Percentiles rank a stretch among this genome's conserved stretches.
Conservation (phyloP, 2,888 invertebrate genomes). For the Isotomurus palustris region DNA sequence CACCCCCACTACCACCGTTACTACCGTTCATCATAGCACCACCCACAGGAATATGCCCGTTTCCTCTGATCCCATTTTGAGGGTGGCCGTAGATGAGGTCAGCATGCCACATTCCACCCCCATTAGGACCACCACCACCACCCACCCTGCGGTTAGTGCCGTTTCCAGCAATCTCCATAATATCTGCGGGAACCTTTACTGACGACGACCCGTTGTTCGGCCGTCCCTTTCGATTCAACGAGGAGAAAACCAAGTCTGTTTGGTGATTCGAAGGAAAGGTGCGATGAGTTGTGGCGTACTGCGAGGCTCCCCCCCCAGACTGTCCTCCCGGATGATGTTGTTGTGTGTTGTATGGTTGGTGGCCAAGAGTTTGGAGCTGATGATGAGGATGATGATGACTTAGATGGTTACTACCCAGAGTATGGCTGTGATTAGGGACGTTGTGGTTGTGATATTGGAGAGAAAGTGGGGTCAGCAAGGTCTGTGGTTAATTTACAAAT, state of each 20-base stretch:
- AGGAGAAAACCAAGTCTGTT: conserved; percentile 44
- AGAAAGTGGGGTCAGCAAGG: conserved; percentile 46
- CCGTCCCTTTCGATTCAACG: conserved; percentile 38
- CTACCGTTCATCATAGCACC: neutral
- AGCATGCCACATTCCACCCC: conserved; percentile 35
- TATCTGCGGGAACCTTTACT: conserved; percentile 15
- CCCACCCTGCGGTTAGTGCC: conserved; percentile 17
- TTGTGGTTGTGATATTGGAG: conserved; percentile 45
- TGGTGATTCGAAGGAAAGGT: conserved; percentile 44
- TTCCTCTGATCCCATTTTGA: conserved; percentile 28
- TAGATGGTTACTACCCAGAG: conserved; percentile 29
- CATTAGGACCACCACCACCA: conserved; percentile 14
- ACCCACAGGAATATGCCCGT: conserved; percentile 19
- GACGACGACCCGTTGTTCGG: conserved; percentile 7
- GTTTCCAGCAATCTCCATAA: conserved; percentile 26
- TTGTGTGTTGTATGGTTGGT: conserved; percentile 37
- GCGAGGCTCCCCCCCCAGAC: conserved; percentile 13
- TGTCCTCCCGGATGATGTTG: conserved; percentile 15
- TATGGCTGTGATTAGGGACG: conserved; percentile 32
- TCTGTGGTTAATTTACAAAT: conserved; percentile 42
- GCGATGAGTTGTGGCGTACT: conserved; percentile 43
- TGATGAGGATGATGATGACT: conserved; percentile 38
- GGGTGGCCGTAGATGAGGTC: conserved; percentile 43
- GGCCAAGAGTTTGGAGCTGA: conserved; percentile 39
- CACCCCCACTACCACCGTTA: too few relatives aligned